Percentiles rank a stretch among this genome's conserved stretches.
phyloP scores from a whole-genome alignment of 2,113 vertebrate genomes.

The Brachirus orientalis region DNA sequence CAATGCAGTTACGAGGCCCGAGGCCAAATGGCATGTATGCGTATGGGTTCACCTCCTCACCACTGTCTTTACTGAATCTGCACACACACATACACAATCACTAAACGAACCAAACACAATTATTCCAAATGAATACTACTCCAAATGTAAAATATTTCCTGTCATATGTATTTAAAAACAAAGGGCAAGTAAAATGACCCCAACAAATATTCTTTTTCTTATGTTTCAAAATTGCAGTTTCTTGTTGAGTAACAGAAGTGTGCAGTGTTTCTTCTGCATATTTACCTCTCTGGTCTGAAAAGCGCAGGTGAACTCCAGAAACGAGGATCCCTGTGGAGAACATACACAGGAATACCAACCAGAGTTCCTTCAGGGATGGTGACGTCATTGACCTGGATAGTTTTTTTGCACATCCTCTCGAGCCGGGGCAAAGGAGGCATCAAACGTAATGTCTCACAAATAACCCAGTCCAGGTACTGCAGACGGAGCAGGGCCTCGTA shows the following conservation, averaged over 20 bases:
- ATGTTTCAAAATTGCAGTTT: not conserved
- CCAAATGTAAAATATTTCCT: too few species aligned
- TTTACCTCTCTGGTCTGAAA: slow-evolving; percentile 74
- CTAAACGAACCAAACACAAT: too few species aligned
- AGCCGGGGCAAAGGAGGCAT: slow-evolving; percentile 56
- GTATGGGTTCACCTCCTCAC: slow-evolving; percentile 62
- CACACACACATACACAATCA: not conserved
- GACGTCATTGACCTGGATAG: slow-evolving; percentile 43
- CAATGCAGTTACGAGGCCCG: slow-evolving; percentile 74
- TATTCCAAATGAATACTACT: too few species aligned
- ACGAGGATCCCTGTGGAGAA: slow-evolving; percentile 64
- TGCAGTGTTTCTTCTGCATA: not conserved
- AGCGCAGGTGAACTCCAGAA: slow-evolving; percentile 62
- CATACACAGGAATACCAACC: slow-evolving; percentile 37
- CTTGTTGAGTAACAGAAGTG: not conserved
- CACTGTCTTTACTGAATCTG: slow-evolving; percentile 66
- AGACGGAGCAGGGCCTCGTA: slow-evolving; percentile 51
- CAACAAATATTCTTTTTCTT: too few species aligned
- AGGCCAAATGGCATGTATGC: slow-evolving; percentile 66
- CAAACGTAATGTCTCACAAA: slow-evolving; percentile 63
- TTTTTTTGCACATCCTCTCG: slow-evolving; percentile 70
- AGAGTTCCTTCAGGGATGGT: slow-evolving; percentile 57
- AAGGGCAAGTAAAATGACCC: too few species aligned
- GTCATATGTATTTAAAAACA: too few species aligned
- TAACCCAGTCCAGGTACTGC: slow-evolving; percentile 68